phyloP scores from a whole-genome alignment of 2,888 invertebrate genomes.

The Priocnemis perturbator region DNA sequence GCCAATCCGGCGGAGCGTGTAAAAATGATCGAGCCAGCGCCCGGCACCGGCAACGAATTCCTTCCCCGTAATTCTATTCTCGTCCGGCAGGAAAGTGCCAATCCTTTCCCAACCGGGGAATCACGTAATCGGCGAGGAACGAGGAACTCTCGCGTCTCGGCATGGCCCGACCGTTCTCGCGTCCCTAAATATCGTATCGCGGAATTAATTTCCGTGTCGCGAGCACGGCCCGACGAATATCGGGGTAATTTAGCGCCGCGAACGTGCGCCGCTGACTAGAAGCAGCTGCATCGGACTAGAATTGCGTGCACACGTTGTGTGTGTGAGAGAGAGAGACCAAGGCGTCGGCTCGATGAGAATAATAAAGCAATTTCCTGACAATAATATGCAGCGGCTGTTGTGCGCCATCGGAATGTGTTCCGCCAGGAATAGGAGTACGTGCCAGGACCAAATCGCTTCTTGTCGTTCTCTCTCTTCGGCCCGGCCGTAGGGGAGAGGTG shows the following conservation, averaged over 20 bases:
- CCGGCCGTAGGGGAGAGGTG: no score
- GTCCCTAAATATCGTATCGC: conserved; percentile 2
- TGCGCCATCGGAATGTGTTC: conserved; percentile 28
- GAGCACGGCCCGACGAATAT: conserved; percentile 16
- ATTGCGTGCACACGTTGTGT: conserved; percentile 42
- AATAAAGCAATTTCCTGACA: conserved; percentile 62
- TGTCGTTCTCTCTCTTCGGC: no score
- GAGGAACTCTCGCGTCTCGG: no score
- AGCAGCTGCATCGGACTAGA: conserved; percentile 59
- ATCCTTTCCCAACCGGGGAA: no score
- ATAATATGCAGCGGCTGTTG: conserved; percentile 41
- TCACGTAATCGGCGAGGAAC: no score
- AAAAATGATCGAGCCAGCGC: no score
- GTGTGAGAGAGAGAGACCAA: conserved; percentile 16
- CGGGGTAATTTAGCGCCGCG: conserved; percentile 53
- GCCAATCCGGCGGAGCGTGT: no score
- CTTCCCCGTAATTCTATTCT: no score
- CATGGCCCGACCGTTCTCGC: no score
- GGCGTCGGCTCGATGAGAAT: conserved; percentile 42
- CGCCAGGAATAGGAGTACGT: not conserved
- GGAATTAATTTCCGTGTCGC: conserved; percentile 55
- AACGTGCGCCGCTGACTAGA: conserved; percentile 33
- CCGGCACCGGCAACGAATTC: no score
- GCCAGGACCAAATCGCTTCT: no score
- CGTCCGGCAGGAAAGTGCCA: no score